Base-by-base conservation (phyloP, 2,113 vertebrate species). In the Plecturocebus donacophilus region DNA sequence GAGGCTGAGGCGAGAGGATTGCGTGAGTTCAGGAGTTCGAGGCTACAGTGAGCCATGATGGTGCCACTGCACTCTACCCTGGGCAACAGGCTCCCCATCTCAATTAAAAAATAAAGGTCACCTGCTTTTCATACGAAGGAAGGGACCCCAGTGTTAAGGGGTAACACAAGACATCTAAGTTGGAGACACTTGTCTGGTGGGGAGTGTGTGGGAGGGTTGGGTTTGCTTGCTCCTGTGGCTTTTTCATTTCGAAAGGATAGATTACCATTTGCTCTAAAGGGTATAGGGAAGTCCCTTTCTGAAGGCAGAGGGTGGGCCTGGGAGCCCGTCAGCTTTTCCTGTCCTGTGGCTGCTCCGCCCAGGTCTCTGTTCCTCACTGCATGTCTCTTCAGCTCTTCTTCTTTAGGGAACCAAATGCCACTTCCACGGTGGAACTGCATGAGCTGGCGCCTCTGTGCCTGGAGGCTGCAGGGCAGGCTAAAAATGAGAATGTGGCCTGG, bases 391-490 rank as follows among this genome's bases (percentile, higher is more conserved):
- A 76, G 17, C 82, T 52, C 38, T 66, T 61, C 32, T 27, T n/a
- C 38, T 30, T 87, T n/a, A 38, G 79, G 86, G 54, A 86, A 10
- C 32, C 7, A 9, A 81, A 30, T 42, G 16, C 49, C 61, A 45
- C 35, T 11, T 56, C 16, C 49, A n/a, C 0, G 1, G 13, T 9
- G 12, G 35, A 32, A 27, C 64, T 0, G 13, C 47, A 0, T 4
- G 58, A 66, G 5, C 21, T 16, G 35, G 68, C 2, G 4, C 70
- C 42, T 52, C n/a, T 32, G 52, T 1, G 6, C 25, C 1, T 12
- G 64, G 52, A 76, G 70, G 40, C n/a, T 6, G 14, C 4, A 8
- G 66, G 66, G 12, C 54, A 8, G 30, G 89, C 32, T 70, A 2
- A 45, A 61, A 52, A 30, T 20, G 42, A 77, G 35, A 47, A 30